Evolutionary conservation across 2,797 vertebrate genomes (phyloP).

Genomic region (Acrossocheilus fasciatus): DNA sequence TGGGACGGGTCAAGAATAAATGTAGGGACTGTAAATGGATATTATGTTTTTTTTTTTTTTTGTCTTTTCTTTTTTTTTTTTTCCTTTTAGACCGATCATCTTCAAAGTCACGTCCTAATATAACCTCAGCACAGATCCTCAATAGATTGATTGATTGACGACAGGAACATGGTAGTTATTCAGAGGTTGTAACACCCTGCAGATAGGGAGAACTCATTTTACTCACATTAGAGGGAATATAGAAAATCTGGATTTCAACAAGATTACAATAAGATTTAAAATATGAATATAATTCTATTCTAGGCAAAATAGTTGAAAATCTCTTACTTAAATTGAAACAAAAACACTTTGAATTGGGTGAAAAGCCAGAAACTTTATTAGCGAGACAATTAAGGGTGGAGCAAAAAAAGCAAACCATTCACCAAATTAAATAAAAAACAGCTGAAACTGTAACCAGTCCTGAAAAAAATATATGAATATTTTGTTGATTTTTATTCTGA

Average conservation of each 20-base stretch:
- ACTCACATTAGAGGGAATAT: not conserved
- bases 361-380: constrained; percentile 22
- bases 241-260: not conserved
- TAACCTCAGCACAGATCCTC: not conserved
- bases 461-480: not conserved
- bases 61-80: not conserved
- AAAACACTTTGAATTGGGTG: constrained; percentile 14
- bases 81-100: not conserved
- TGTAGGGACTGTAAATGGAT: not conserved
- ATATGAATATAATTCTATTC: constrained; percentile 13
- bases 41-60: too few relatives aligned
- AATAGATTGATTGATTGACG: not conserved
- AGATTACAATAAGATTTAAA: not conserved
- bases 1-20: not conserved
- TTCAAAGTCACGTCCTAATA: not conserved
- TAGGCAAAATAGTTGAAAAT: not conserved
- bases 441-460: not conserved
- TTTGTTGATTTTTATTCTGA: not conserved
- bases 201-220: not conserved
- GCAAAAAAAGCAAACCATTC: not conserved
- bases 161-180: not conserved
- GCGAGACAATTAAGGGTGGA: constrained; percentile 14
- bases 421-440: not conserved
- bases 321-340: constrained; percentile 17
- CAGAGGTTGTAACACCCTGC: not conserved